Evolutionary conservation across 2,888 invertebrate species (phyloP).

Genomic region (Gymnocheta viridis): DNA sequence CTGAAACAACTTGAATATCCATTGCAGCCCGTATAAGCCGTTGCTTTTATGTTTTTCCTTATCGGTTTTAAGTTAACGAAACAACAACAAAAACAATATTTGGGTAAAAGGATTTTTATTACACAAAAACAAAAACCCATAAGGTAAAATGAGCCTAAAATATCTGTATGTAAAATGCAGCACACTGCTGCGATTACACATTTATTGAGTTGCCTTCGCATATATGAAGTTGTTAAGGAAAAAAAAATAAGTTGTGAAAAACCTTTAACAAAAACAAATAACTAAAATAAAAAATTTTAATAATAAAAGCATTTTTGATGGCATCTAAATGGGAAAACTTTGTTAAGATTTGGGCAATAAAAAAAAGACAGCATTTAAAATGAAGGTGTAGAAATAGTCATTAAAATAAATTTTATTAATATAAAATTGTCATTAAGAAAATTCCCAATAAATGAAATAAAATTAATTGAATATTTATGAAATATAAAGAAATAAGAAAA

Average conservation of each 20-base stretch:
- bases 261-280: not conserved
- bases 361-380: slow-evolving; percentile 37
- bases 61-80: slow-evolving; percentile 72
- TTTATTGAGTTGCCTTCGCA: slow-evolving; percentile 19
- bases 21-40: not conserved
- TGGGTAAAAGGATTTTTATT: slow-evolving; percentile 67
- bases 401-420: slow-evolving; percentile 47
- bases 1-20: slow-evolving; percentile 5
- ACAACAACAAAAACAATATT: slow-evolving; percentile 34
- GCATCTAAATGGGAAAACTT: slow-evolving; percentile 61
- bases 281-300: slow-evolving; percentile 26
- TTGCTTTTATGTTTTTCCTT: slow-evolving; percentile 75
- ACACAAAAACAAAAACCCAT: slow-evolving; percentile 24
- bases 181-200: not conserved
- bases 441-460: slow-evolving; percentile 24
- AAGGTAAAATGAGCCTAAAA: not conserved
- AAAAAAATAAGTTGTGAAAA: slow-evolving; percentile 16
- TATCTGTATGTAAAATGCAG: slow-evolving; percentile 13
- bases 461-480: slow-evolving; percentile 60
- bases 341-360: slow-evolving; percentile 34
- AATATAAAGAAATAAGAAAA: not conserved
- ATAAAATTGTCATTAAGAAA: slow-evolving; percentile 17
- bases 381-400: slow-evolving; percentile 49
- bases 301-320: slow-evolving; percentile 57
- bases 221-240: slow-evolving; percentile 54